These are phyloP conservation scores for Oscheius sp. DNA, from an alignment of 2,888 invertebrate genomes.

Conservation along the genomic window DNA sequence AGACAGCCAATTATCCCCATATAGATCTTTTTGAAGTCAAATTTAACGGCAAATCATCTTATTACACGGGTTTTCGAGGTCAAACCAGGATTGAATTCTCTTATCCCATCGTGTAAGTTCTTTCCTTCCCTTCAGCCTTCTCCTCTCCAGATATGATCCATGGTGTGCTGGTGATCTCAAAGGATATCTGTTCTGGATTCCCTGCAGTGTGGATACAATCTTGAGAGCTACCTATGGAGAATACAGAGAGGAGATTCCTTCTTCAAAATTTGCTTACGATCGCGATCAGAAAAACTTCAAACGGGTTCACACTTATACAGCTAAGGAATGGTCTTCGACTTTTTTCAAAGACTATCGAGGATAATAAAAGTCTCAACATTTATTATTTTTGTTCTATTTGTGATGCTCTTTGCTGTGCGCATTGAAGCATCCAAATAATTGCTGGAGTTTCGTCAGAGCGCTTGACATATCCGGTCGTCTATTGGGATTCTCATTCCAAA, in stretches of 20 bases:
- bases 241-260: background rate
- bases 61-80: background rate
- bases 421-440: too few species aligned
- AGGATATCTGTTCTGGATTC: slow-evolving; percentile 39
- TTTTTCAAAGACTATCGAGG: background rate
- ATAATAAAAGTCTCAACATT: too few species aligned
- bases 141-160: slow-evolving; percentile 32
- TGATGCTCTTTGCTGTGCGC: too few species aligned
- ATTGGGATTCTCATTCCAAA: slow-evolving; percentile 18
- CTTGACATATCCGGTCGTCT: slow-evolving; percentile 20
- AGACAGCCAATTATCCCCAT: background rate
- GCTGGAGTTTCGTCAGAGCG: too few species aligned
- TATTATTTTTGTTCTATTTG: too few species aligned
- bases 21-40: slow-evolving; percentile 1
- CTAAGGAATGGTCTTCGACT: background rate
- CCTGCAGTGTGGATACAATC: slow-evolving; percentile 30
- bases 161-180: slow-evolving; percentile 37
- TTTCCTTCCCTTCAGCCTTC: background rate
- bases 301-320: background rate
- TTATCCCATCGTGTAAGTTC: background rate
- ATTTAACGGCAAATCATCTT: background rate
- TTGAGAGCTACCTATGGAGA: background rate
- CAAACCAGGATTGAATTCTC: background rate
- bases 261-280: background rate
- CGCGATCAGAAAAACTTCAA: background rate